These are phyloP conservation scores for Ammospiza nelsoni DNA, from an alignment of 2,113 vertebrate species.

Conservation along the genomic window DNA sequence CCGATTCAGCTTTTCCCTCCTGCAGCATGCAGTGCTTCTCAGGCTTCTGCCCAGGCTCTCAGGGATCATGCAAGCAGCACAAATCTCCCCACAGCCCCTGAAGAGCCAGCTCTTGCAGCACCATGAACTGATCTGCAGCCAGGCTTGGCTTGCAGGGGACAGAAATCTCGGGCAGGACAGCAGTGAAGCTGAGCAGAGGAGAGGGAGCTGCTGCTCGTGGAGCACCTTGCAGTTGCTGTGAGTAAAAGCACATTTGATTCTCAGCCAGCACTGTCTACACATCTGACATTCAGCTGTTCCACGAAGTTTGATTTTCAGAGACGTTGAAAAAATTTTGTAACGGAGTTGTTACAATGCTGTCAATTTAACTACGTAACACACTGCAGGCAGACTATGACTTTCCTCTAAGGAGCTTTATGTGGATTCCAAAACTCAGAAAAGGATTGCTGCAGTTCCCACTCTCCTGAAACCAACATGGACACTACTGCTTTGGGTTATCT, in stretches of 20 bases:
- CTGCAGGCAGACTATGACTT: neutral
- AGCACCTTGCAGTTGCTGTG: neutral
- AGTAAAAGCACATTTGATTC: neutral
- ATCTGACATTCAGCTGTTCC: neutral
- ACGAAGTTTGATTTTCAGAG: neutral
- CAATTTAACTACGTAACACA: neutral
- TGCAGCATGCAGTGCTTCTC: neutral
- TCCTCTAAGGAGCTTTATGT: neutral
- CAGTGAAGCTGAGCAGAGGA: neutral
- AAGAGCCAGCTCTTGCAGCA: neutral
- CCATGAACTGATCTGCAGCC: neutral
- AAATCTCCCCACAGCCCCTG: neutral
- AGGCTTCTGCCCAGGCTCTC: slow-evolving; percentile 21
- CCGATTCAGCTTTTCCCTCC: slow-evolving; percentile 12
- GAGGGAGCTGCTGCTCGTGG: neutral
- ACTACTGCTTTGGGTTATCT: neutral
- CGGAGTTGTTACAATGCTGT: neutral
- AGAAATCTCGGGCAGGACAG: neutral
- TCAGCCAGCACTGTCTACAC: neutral
- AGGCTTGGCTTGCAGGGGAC: neutral
- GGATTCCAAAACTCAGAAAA: neutral
- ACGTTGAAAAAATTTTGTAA: neutral
- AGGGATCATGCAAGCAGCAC: neutral
- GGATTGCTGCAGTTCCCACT: neutral
- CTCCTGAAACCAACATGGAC: neutral